Base-by-base conservation (phyloP, 2,888 invertebrate species). In the Chymomyza fuscimana region DNA sequence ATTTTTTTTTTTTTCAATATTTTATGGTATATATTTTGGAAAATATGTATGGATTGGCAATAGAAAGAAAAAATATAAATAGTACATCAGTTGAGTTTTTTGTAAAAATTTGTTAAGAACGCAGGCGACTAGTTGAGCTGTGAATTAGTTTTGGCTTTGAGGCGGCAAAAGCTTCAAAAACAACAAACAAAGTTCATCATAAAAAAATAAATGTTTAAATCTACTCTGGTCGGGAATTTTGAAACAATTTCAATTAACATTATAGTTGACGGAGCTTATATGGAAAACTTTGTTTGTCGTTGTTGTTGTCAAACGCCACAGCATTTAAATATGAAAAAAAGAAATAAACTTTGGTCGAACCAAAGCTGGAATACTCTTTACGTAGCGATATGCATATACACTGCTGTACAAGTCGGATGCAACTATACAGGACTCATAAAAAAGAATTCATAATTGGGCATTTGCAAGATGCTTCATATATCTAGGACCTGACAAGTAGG, bases 21-120 rank as follows among this genome's bases (percentile, higher is more conserved):
- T 36, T 6, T 36, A 36, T 36, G 36, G 36, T 46, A 46, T 56
- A 56, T 58, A 10, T 25, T 19, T 25, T 25, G 22, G 19, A 22
- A 22, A 25, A 58, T 58, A 58, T 58, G 19, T 25, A 82, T 75
- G 76, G 77, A 7, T 84, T 81, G 72, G 81, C 85, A 85, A 81
- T 85, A 87, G 82, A 87, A 86, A 88, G 80, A 86, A 86, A 86
- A 77, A 83, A 77, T 50, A 50, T 81, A 84, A 86, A 85, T 74
- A 78, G 75, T 74, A 81, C 79, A 83, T 86, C 85, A 86, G 85
- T 86, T 77, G 74, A 79, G 63, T 73, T 74, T 78, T 71, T 68
- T 1, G 29, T 65, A 32, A 32, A 50, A 10, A 5, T 25, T 60
- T 51, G 51, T 66, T 51, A 32, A 73, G 67, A 46, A 63, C 29